These are phyloP conservation scores for Plectrocnemia conspersa DNA, from an alignment of 1,140 invertebrate genomes.

Conservation along the genomic window DNA sequence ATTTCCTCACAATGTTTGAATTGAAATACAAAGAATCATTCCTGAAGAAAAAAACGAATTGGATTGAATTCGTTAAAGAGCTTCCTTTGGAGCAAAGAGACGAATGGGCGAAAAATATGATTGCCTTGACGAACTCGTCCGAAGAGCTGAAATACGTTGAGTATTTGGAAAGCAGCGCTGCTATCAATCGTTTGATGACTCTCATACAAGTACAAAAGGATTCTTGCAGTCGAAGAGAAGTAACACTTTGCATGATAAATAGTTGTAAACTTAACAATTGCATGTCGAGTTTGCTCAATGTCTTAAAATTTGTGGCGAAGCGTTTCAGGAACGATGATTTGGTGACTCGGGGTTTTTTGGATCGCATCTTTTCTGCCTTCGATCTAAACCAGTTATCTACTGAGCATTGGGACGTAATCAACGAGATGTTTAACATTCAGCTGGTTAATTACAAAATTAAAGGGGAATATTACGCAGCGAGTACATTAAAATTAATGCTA, in stretches of 20 bases:
- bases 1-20: conserved; percentile 17
- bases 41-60: conserved; percentile 1
- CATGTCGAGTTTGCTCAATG: conserved; percentile 1
- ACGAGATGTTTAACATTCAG: conserved; percentile 23
- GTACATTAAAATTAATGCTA: too few relatives aligned
- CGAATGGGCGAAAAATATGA: conserved; percentile 11
- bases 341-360: conserved; percentile 11
- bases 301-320: conserved; percentile 17
- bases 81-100: background rate
- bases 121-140: conserved; percentile 1
- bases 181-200: conserved; percentile 11
- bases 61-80: conserved; percentile 2
- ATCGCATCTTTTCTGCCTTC: conserved; percentile 11
- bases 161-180: conserved; percentile 1
- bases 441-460: too few relatives aligned
- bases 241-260: conserved; percentile 13
- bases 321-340: conserved; percentile 20
- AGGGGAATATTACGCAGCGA: too few relatives aligned
- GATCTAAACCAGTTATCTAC: conserved; percentile 9
- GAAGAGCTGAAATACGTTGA: conserved; percentile 21
- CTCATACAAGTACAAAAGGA: background rate
- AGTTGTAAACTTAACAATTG: conserved; percentile 21
- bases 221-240: background rate
- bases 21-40: conserved; percentile 13
- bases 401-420: conserved; percentile 21